Evolutionary conservation across 2,113 vertebrate species (phyloP).

Genomic region (Pachycephala philippinensis): DNA sequence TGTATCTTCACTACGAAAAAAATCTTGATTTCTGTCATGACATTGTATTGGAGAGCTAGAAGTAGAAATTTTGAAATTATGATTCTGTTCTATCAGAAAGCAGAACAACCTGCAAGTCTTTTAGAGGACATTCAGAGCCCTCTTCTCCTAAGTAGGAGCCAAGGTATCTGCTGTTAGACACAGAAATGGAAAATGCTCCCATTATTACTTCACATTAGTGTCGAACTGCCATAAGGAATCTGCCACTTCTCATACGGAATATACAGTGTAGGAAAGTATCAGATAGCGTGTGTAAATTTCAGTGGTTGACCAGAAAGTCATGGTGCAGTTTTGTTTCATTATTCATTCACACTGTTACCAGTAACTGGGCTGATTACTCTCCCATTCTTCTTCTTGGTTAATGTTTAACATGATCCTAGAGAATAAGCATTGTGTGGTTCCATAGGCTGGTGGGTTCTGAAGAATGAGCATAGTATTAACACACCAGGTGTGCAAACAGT

Average conservation of each 20-base stretch:
- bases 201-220: neutral
- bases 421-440: neutral
- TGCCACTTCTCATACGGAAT: accelerated
- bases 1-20: neutral
- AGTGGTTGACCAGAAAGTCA: neutral
- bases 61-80: neutral
- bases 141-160: neutral
- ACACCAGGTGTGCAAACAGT: neutral
- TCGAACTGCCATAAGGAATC: neutral
- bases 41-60: neutral
- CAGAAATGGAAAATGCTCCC: neutral
- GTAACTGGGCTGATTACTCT: too few relatives aligned
- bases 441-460: neutral
- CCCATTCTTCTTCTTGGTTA: neutral
- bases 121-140: neutral
- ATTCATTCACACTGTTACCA: neutral
- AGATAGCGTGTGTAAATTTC: neutral
- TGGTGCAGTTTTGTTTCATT: neutral
- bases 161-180: neutral
- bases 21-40: neutral
- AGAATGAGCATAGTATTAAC: neutral
- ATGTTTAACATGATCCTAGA: neutral
- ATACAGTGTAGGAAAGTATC: neutral
- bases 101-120: neutral
- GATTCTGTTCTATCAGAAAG: neutral